These are phyloP conservation scores for Xenopus petersii DNA, from an alignment of 2,797 vertebrate genomes.

Conservation along the genomic window DNA sequence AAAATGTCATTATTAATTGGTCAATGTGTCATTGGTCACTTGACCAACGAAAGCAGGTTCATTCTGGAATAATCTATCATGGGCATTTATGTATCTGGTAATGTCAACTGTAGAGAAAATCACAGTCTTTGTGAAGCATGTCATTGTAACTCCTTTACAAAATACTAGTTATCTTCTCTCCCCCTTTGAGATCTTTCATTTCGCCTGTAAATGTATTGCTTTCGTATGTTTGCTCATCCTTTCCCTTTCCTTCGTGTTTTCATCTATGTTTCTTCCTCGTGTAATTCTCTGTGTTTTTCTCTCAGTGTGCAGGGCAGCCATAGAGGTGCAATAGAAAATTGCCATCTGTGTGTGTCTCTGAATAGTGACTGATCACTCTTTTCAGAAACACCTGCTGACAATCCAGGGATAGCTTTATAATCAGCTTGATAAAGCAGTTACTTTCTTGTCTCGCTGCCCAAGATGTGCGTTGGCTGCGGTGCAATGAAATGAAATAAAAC, in stretches of 20 bases:
- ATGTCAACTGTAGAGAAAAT: slow-evolving; percentile 1
- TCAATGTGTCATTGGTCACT: no score
- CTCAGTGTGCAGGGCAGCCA: slow-evolving; percentile 35
- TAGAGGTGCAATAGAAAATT: slow-evolving; percentile 47
- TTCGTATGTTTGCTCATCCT: slow-evolving; percentile 38
- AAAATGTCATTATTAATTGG: no score
- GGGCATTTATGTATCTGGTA: neutral
- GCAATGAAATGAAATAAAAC: slow-evolving; percentile 48
- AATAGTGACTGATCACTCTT: slow-evolving; percentile 44
- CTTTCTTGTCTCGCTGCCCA: slow-evolving; percentile 51
- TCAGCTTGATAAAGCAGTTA: slow-evolving; percentile 44
- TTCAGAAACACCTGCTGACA: slow-evolving; percentile 48
- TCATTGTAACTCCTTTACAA: slow-evolving; percentile 25
- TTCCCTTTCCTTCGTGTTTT: slow-evolving; percentile 39
- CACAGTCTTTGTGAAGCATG: neutral
- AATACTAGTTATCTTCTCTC: slow-evolving; percentile 17
- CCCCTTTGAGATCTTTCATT: slow-evolving; percentile 31
- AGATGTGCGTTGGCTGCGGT: slow-evolving; percentile 47
- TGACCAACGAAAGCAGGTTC: no score
- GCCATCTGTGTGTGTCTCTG: slow-evolving; percentile 40
- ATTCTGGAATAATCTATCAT: neutral
- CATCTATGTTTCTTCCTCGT: slow-evolving; percentile 44
- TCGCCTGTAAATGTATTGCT: slow-evolving; percentile 27
- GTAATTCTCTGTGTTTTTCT: slow-evolving; percentile 44
- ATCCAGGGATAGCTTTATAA: slow-evolving; percentile 42